Conservation (phyloP, 2,888 invertebrate genomes). For the Mythimna impura region DNA sequence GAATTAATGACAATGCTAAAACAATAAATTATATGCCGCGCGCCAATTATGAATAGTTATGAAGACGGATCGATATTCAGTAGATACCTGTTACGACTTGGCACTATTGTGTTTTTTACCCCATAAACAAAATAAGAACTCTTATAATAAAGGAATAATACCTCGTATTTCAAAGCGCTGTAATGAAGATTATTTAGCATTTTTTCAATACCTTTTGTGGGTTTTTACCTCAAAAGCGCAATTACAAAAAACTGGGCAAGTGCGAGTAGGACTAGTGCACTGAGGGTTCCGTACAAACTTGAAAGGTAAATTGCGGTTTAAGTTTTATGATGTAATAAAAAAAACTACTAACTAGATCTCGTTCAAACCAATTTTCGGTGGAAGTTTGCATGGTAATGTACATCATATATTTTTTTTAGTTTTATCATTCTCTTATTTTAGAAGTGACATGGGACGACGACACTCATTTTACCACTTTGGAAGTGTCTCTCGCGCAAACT, state of each 20-base stretch:
- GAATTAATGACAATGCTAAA: conserved; percentile 16
- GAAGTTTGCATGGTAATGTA: too few species aligned
- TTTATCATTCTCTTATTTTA: too few species aligned
- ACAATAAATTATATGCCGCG: neutral
- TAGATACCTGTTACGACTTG: conserved; percentile 49
- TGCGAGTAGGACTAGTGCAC: too few species aligned
- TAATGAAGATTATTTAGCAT: conserved; percentile 4
- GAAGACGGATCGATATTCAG: conserved; percentile 21
- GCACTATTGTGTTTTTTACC: conserved; percentile 43
- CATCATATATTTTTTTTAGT: too few species aligned
- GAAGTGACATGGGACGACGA: too few species aligned
- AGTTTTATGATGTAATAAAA: too few species aligned
- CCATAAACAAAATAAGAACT: neutral
- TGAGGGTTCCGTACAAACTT: too few species aligned
- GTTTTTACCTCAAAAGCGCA: neutral
- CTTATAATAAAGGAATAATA: conserved; percentile 8
- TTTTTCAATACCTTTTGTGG: neutral
- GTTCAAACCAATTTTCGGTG: too few species aligned
- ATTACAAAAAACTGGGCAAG: neutral
- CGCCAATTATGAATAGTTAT: conserved; percentile 25
- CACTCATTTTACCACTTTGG: too few species aligned
- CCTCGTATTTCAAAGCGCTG: neutral
- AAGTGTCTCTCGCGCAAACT: too few species aligned
- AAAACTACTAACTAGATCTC: too few species aligned
- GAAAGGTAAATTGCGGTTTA: too few species aligned